Conservation (phyloP, 2,113 vertebrate genomes). For the Sarotherodon lohbergeri region DNA sequence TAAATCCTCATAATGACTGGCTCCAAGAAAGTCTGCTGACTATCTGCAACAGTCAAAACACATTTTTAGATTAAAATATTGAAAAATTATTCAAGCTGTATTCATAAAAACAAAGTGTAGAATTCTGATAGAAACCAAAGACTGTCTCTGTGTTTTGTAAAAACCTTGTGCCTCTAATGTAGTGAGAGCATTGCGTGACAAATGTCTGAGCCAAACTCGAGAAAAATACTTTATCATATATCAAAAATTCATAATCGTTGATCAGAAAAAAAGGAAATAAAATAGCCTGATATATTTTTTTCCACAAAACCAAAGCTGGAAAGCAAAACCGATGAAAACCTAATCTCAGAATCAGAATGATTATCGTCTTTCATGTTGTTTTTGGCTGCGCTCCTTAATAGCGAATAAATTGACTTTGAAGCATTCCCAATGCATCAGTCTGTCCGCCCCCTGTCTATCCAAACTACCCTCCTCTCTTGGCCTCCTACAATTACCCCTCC, state of each 20-base stretch:
- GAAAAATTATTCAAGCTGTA: slow-evolving; percentile 10
- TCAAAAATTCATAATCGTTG: background rate
- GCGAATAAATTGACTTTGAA: slow-evolving; percentile 59
- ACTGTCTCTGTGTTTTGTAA: background rate
- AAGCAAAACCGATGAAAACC: background rate
- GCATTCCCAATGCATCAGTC: slow-evolving; percentile 19
- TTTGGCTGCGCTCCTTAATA: slow-evolving; percentile 41
- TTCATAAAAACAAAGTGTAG: slow-evolving; percentile 5
- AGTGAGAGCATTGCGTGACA: background rate
- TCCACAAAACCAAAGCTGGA: background rate
- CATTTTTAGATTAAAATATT: slow-evolving; percentile 31
- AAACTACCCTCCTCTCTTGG: slow-evolving; percentile 6
- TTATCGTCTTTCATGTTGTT: slow-evolving; percentile 18
- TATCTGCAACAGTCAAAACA: slow-evolving; percentile 13
- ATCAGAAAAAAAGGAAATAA: background rate
- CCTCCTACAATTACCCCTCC: slow-evolving; percentile 47
- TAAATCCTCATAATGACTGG: slow-evolving; percentile 19
- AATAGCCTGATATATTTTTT: background rate
- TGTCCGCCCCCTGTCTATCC: slow-evolving; percentile 40
- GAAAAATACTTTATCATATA: background rate
- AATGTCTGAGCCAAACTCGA: background rate
- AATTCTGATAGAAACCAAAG: slow-evolving; percentile 20
- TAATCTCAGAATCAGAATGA: slow-evolving; percentile 17
- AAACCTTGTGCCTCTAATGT: background rate
- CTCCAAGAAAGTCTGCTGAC: slow-evolving; percentile 40